Evolutionary conservation across 1,140 invertebrate species (phyloP), one percentile per base, ranked within the genome.

Genomic region (Meloidogyne hapla): DNA sequence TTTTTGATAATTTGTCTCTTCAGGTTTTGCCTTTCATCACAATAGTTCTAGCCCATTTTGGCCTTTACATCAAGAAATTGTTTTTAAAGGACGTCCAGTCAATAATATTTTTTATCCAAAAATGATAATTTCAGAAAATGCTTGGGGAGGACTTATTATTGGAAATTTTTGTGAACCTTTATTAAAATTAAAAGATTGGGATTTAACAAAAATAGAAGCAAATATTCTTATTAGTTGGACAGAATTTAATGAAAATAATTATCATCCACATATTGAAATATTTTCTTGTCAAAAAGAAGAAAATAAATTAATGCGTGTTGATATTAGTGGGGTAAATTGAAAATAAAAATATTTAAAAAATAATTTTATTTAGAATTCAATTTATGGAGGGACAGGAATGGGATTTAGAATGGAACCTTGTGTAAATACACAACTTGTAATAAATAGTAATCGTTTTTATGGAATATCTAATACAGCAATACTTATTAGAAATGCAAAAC

Each of bases 401-500:
- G 81, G 85, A 2, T 71, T 86, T 42, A 73, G 85, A 87, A 90
- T 96, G 13, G 91, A 91, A 80, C 94, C 95, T 1, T 93, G 93
- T 1, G 89, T 96, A 4, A 95, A 95, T 88, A 88, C 94, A 12
- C 88, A 91, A 6, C 92, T 91, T 1, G 87, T 90, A 40, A 88
- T 88, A 61, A 92, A 92, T 83, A 95, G 94, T 18, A 92, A 92
- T 21, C 89, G 98, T 38, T 90, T 94, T 40, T 92, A 98, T 42
- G 92, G 92, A 85, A 98, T 97, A 89, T 92, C 93, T 6, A 88
- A 89, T 80, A 86, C 88, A 64, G 84, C 89, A 12, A 76, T 89
- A 18, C 68, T 87, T 18, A 75, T 86, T n/a, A 79, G 88, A 48
- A 88, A 88, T 75, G 79, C 87, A 38, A 85, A 87, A 80, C 89